Percentiles rank a stretch among this genome's conserved stretches.
phyloP scores from a whole-genome alignment of 2,113 vertebrate species.

The Amazona vittata region DNA sequence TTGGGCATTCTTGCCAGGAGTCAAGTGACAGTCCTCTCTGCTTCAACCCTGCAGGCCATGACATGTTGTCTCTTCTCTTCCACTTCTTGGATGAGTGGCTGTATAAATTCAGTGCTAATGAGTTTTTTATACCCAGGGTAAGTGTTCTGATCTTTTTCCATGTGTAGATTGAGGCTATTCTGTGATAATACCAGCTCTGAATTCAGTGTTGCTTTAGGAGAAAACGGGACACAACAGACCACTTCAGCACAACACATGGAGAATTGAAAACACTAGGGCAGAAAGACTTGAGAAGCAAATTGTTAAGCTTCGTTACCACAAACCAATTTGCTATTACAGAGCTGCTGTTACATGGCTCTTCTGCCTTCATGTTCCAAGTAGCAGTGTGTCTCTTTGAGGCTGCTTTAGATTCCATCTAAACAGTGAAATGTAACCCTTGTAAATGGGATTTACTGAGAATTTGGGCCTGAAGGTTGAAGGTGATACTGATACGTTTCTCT shows the following conservation, averaged over 20 bases:
- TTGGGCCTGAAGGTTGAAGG: background rate
- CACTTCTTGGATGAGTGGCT: conserved; percentile 97
- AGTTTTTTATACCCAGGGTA: conserved; percentile 94
- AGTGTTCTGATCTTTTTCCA: conserved; percentile 1
- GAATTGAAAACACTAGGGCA: background rate
- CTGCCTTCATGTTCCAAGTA: background rate
- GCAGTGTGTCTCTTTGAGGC: background rate
- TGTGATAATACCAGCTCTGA: background rate
- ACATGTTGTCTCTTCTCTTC: conserved; percentile 92
- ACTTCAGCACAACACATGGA: background rate
- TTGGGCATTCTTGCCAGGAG: background rate
- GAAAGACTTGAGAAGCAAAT: background rate
- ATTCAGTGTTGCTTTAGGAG: background rate
- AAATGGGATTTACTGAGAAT: background rate
- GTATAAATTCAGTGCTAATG: conserved; percentile 92
- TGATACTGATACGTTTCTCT: background rate
- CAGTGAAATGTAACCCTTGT: background rate
- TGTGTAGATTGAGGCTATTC: background rate
- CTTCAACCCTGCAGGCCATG: conserved; percentile 79
- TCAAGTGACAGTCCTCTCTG: background rate
- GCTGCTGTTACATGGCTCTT: background rate
- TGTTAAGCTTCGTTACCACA: background rate
- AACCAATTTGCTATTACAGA: background rate
- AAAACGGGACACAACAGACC: background rate
- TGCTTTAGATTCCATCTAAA: background rate